Evolutionary conservation across 2,888 invertebrate genomes (phyloP), one percentile per base, ranked within the genome.

Genomic region (Clistopyga incitator): DNA sequence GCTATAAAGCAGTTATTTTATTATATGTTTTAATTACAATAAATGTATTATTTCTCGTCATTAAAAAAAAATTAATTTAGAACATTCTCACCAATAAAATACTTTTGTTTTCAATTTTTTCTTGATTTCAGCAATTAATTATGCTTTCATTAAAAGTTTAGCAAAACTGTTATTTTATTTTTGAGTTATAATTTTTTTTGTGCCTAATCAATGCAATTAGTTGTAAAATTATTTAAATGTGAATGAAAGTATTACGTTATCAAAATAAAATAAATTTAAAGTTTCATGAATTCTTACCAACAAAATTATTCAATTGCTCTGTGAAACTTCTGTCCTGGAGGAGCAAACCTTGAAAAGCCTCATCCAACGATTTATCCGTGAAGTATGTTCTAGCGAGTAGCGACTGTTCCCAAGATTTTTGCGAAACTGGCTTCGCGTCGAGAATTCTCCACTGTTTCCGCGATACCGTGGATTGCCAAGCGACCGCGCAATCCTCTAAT

Each of bases 301-400:
- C 87, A 25, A 92, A 91, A 82, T 87, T 82, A 11, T 89, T 88
- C 4, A 92, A 82, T 81, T 90, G 87, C 42, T 90, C 88, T 6
- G 87, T 87, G 15, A 91, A 91, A 4, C 80, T 84, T 84, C 89
- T 88, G 52, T 88, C 88, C 25, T 82, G 86, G 6, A 85, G 82
- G 18, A 92, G 83, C 50, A 92, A 79, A 80, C 84, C 82, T 61
- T 89, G 85, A 77, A 91, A 92, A 1, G 89, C 86, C 18, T 90
- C 88, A 74, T 92, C 92, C 25, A 91, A 82, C 65, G 72, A 83
- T 85, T 89, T 88, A 23, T 91, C 88, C 1, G 85, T 72, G 78
- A 92, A 92, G 82, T 91, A 92, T 6, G 90, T 92, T 78, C 91
- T 83, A 0, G 88, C 84, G 11, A 92, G 83, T 52, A 92, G 81